Base-by-base conservation (phyloP, 2,797 vertebrate genomes). In the Chrysocyon brachyurus region DNA sequence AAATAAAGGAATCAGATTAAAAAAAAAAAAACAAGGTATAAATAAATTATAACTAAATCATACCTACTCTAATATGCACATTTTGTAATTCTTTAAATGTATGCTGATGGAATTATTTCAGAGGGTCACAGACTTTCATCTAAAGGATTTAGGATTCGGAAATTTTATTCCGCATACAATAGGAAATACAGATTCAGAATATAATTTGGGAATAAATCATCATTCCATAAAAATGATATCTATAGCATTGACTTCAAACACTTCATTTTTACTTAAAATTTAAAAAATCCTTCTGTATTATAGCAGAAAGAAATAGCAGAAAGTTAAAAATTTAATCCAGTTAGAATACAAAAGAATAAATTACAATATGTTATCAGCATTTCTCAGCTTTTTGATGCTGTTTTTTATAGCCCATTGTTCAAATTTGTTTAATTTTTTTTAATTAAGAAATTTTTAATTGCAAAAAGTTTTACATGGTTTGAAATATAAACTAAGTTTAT, bases 41-140 rank as follows among this genome's bases (percentile, higher is more conserved):
- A 96, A 96, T 97, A 97, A 96, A 94, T 93, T 92, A 86, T 77
- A 96, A 93, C 81, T 93, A 1, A 94, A 91, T 85, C 70, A 90
- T 15, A 94, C n/a, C 16, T 88, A 81, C 36, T 88, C 28, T 97
- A 95, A 96, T 90, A 91, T 2, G 3, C 11, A 64, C 21, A 64
- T 21, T 96, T 82, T 61, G 2, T 78, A 56, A 82, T 81, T 97
- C 12, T 63, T 93, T 9, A 36, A 8, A 0, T 24, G 1, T 33
- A 11, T 3, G 52, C 59, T 87, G 28, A 3, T 0, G 16, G 22
- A 96, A 11, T 93, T 96, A 56, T 87, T 92, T 88, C 26, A 83
- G 97, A 40, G 2, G 49, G 4, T 90, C 64, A 93, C 3, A 87
- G 24, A 28, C 24, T 97, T 86, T 66, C 8, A 87, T 70, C 49